Evolutionary conservation across 2,888 invertebrate genomes (phyloP).

Genomic region (Parnassius apollo): DNA sequence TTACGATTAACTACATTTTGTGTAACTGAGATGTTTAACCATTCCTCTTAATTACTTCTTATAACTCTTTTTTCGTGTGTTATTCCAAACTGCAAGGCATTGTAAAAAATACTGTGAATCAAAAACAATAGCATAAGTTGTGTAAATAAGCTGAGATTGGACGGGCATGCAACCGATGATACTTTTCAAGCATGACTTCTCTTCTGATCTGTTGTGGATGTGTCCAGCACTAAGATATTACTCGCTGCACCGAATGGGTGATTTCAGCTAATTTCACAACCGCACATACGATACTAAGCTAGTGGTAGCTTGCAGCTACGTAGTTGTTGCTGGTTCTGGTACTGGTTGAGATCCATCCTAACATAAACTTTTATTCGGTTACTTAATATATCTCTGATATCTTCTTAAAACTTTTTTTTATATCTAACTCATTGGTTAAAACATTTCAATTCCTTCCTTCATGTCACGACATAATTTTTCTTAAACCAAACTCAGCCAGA

Average conservation of each 20-base stretch:
- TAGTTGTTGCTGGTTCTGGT: slow-evolving; percentile 43
- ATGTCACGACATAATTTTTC: no score
- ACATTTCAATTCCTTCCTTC: no score
- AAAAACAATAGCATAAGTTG: slow-evolving; percentile 44
- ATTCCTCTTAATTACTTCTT: slow-evolving; percentile 15
- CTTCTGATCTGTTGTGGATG: slow-evolving; percentile 34
- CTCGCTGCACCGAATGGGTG: slow-evolving; percentile 51
- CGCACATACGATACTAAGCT: slow-evolving; percentile 53
- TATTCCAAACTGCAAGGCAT: slow-evolving; percentile 10
- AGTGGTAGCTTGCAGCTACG: slow-evolving; percentile 59
- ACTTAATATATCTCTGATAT: no score
- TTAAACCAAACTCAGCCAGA: slow-evolving; percentile 22
- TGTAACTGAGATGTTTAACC: slow-evolving; percentile 40
- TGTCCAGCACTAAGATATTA: slow-evolving; percentile 27
- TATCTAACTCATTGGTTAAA: no score
- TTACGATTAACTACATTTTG: slow-evolving; percentile 12
- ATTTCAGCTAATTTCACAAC: slow-evolving; percentile 76
- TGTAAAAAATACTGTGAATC: slow-evolving; percentile 10
- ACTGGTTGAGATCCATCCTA: slow-evolving; percentile 17
- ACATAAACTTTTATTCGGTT: not conserved
- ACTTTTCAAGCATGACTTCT: slow-evolving; percentile 54
- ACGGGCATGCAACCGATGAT: slow-evolving; percentile 61
- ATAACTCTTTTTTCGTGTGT: slow-evolving; percentile 10
- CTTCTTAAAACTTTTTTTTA: no score
- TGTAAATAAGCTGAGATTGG: slow-evolving; percentile 77